A percentile compares a stretch with the other conserved stretches of the same genome.
These are phyloP conservation scores for Magallana gigas DNA, from an alignment of 1,140 invertebrate species.

Conservation along the genomic window DNA sequence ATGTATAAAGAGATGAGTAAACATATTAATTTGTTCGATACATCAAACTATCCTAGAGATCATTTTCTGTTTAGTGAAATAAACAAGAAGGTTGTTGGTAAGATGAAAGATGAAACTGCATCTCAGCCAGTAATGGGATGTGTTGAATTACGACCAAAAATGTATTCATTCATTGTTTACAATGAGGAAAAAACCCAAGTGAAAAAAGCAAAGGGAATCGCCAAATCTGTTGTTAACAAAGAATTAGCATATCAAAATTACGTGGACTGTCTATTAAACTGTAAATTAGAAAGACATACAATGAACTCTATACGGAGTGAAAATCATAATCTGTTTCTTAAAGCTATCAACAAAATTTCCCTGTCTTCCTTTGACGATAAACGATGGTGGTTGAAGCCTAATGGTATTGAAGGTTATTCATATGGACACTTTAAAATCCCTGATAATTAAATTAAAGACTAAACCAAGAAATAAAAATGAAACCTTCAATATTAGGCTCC, in stretches of 20 bases:
- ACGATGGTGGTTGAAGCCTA: background rate
- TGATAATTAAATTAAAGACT: too few relatives aligned
- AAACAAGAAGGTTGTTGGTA: slow-evolving; percentile 80
- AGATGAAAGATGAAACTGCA: slow-evolving; percentile 81
- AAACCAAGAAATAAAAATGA: too few relatives aligned
- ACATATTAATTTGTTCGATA: slow-evolving; percentile 61
- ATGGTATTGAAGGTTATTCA: slow-evolving; percentile 17
- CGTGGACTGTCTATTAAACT: slow-evolving; percentile 14
- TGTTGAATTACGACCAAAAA: slow-evolving; percentile 41
- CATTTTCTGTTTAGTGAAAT: slow-evolving; percentile 58
- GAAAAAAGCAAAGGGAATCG: too few relatives aligned
- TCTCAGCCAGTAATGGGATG: slow-evolving; percentile 56
- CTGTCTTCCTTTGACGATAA: slow-evolving; percentile 40
- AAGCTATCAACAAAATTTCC: slow-evolving; percentile 36
- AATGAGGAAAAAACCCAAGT: background rate
- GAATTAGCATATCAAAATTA: background rate
- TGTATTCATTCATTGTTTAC: slow-evolving; percentile 37
- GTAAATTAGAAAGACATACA: background rate
- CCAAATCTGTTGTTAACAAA: too few relatives aligned
- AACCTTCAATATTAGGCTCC: too few relatives aligned
- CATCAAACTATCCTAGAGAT: slow-evolving; percentile 61
- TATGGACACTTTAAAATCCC: slow-evolving; percentile 33
- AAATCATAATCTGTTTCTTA: background rate
- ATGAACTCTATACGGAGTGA: slow-evolving; percentile 31
- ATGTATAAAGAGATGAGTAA: slow-evolving; percentile 22